Evolutionary conservation across 2,113 vertebrate species (phyloP).

Genomic region (Danionella cerebrum): DNA sequence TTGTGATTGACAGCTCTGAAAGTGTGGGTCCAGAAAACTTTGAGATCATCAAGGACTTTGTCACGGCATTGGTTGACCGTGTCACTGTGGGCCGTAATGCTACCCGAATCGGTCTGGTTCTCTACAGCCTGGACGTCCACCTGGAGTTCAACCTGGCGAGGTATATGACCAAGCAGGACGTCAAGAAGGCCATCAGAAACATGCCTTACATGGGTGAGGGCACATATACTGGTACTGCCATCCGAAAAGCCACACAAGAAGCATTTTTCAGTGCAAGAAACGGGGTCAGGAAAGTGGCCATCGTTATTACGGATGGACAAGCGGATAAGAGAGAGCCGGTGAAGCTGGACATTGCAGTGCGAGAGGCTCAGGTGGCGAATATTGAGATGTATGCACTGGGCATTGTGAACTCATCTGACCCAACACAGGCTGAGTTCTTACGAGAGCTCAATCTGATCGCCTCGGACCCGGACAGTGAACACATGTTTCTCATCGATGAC

Average conservation of each 20-base stretch:
- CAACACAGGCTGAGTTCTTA: slow-evolving; percentile 74
- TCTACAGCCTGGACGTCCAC: slow-evolving; percentile 80
- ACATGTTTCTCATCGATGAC: slow-evolving; percentile 85
- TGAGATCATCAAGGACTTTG: slow-evolving; percentile 87
- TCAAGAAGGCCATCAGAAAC: slow-evolving; percentile 79
- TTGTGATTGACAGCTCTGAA: slow-evolving; percentile 90
- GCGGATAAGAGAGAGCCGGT: slow-evolving; percentile 80
- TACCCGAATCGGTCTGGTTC: slow-evolving; percentile 79
- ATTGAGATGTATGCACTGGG: slow-evolving; percentile 88
- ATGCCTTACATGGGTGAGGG: slow-evolving; percentile 86
- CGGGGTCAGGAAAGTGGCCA: slow-evolving; percentile 78
- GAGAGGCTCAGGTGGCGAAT: slow-evolving; percentile 80
- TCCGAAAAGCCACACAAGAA: slow-evolving; percentile 80
- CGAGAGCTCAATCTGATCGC: slow-evolving; percentile 83
- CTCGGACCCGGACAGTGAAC: slow-evolving; percentile 81
- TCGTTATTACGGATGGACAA: slow-evolving; percentile 84
- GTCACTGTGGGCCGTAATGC: slow-evolving; percentile 79
- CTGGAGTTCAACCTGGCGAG: slow-evolving; percentile 78
- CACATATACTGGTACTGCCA: slow-evolving; percentile 82
- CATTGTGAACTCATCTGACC: slow-evolving; percentile 79
- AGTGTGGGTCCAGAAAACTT: slow-evolving; percentile 89
- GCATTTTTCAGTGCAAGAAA: slow-evolving; percentile 74
- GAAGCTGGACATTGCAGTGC: slow-evolving; percentile 76
- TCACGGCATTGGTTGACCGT: slow-evolving; percentile 79
- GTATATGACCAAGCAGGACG: slow-evolving; percentile 68